Evolutionary conservation across 2,888 invertebrate species (phyloP).

Genomic region (Lochmaea capreae): DNA sequence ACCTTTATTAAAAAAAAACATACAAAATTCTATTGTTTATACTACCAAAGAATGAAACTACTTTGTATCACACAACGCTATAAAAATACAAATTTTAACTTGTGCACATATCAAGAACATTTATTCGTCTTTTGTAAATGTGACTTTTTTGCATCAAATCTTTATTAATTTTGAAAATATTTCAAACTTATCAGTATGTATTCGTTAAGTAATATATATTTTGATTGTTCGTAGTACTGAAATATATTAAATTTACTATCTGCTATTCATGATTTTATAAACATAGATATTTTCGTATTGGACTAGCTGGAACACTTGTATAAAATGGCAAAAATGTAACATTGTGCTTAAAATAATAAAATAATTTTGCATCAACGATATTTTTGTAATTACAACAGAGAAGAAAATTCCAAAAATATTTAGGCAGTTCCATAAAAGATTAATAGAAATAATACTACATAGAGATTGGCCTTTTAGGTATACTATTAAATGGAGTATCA

Average conservation of each 20-base stretch:
- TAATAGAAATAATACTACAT: too few species aligned
- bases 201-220: not conserved
- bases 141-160: not conserved
- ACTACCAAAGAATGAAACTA: constrained; percentile 17
- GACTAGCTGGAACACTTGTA: not conserved
- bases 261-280: too few species aligned
- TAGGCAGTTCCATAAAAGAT: too few species aligned
- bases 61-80: constrained; percentile 25
- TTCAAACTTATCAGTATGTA: not conserved
- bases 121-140: not conserved
- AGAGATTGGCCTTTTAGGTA: too few species aligned
- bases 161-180: not conserved
- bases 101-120: not conserved
- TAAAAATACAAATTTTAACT: not conserved
- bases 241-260: not conserved
- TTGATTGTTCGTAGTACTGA: not conserved
- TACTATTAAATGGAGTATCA: too few species aligned
- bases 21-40: constrained; percentile 20
- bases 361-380: too few species aligned
- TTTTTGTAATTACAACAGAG: too few species aligned
- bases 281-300: not conserved
- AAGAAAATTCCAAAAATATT: too few species aligned
- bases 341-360: not conserved
- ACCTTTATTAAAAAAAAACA: constrained; percentile 19
- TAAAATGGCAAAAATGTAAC: not conserved